Evolutionary conservation across 2,113 vertebrate species (phyloP), one percentile per base, ranked within the genome.

Genomic region (Paracyprichromis sp.): DNA sequence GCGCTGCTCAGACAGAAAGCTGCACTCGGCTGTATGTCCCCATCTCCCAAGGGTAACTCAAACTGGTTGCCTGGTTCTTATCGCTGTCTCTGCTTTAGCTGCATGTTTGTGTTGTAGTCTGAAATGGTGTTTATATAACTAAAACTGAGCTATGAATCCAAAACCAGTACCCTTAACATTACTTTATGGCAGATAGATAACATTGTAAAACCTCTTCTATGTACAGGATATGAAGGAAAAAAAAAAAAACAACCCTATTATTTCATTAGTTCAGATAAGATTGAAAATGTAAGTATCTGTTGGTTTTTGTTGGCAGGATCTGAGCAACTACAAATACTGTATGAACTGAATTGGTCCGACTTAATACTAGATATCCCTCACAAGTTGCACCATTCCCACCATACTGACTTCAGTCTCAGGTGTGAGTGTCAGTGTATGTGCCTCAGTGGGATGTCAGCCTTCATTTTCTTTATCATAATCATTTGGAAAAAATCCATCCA

Each of bases 21-120:
- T 84, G 86, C 83, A 17, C 69, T 38, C 2, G 52, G 87, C 88
- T 63, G 86, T 14, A 8, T 89, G 92, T 94, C 93, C 86, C 89
- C 13, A 8, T 57, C 85, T 92, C 92, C 90, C 91, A 91, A 45
- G 85, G 90, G 93, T 92, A 90, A 36, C 45, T 56, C 69, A 84
- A 45, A 83, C 83, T 29, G 56, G 50, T 71, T 14, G 83, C 83
- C 88, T 93, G 80, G 56, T 73, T 85, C 71, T 90, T 78, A 92
- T 92, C 87, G 73, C 82, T 45, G 84, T 59, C 61, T 89, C 78
- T 80, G 57, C 83, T 84, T 17, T 16, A 9, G 63, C 86, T 83
- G n/a, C 16, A 5, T 89, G 88, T 90, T 90, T 93, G 88, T 87
- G 47, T 89, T 89, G 40, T 8, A 59, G 79, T 84, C 71, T 87